Evolutionary conservation across 2,797 vertebrate genomes (phyloP), one percentile per base, ranked within the genome.

Genomic region (Sebastes itinus): DNA sequence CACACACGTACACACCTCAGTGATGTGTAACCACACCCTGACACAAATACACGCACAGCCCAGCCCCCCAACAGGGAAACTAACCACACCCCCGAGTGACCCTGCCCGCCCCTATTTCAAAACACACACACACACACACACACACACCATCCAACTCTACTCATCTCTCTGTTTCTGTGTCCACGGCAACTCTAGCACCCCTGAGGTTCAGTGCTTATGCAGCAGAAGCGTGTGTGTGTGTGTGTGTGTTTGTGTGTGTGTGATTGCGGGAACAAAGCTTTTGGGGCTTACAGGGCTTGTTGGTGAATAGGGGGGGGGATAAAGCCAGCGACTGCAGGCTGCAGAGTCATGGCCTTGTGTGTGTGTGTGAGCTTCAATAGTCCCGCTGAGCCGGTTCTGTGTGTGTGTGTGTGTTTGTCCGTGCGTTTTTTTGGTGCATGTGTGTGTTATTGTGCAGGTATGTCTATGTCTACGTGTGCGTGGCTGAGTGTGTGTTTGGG

Each of bases 281-380:
- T 71, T 61, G 88, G 91, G 87, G 93, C 89, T 94, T 89, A 91
- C 52, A 6, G 94, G 95, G 83, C 94, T 93, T 83, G 94, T 77
- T 91, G 88, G 85, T 94, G 93, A 94, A 96, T 93, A 90, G 16
- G 3, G 95, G 64, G 91, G 91, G 95, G 93, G 96, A 94, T 92
- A 92, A 94, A 93, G 87, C 32, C 85, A 81, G 78, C 18, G 83
- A 78, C 90, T 95, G 95, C 95, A 97, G 96, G 96, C 92, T 94
- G 96, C 95, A 96, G 92, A 92, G 93, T 96, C 95, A 95, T 94
- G 94, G 95, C 94, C 95, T 87, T 94, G 94, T 92, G 90, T 84
- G 85, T 83, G 85, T 90, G 87, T 70, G 85, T 70, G 81, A 58
- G 80, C 72, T 75, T 97, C 95, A 97, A 96, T 95, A 96, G 95